phyloP scores from a whole-genome alignment of 1,140 invertebrate genomes.

The Macrostomum lignano region DNA sequence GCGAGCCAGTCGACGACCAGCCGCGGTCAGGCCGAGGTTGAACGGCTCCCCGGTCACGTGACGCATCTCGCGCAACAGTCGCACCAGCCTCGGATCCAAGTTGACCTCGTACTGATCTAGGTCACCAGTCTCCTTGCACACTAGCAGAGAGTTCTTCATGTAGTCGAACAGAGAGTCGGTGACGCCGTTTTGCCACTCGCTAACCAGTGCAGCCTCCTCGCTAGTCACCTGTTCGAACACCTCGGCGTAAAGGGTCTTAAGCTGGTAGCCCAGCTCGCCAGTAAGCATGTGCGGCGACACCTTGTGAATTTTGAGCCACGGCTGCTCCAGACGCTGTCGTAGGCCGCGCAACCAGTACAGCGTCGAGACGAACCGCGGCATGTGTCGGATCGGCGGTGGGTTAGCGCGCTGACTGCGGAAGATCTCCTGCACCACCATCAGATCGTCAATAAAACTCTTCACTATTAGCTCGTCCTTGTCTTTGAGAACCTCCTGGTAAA shows the following conservation, averaged over 20 bases:
- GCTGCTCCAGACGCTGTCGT: not conserved
- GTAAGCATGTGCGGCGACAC: conserved; percentile 22
- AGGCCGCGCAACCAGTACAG: too few relatives aligned
- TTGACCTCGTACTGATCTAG: conserved; percentile 18
- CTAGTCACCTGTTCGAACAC: too few relatives aligned
- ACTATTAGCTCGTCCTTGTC: too few relatives aligned
- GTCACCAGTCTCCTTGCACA: conserved; percentile 19
- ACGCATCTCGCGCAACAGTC: conserved; percentile 19
- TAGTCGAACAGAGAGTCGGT: conserved; percentile 1
- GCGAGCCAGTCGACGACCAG: conserved; percentile 17
- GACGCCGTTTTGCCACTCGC: not conserved
- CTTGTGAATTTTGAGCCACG: conserved; percentile 18
- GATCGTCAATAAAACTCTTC: too few relatives aligned
- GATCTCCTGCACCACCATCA: too few relatives aligned
- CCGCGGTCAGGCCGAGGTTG: conserved; percentile 12
- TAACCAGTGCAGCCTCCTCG: not conserved
- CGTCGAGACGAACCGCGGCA: too few relatives aligned
- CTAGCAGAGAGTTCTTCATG: conserved; percentile 15
- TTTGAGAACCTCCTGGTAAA: too few relatives aligned
- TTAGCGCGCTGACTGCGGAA: too few relatives aligned
- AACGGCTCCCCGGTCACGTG: conserved; percentile 20
- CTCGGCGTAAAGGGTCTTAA: conserved; percentile 17
- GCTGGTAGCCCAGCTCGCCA: conserved; percentile 20
- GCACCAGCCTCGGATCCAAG: conserved; percentile 18
- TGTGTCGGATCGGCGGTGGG: too few relatives aligned